Conservation (phyloP, 1,140 invertebrate species). For the Drosophila teissieri region DNA sequence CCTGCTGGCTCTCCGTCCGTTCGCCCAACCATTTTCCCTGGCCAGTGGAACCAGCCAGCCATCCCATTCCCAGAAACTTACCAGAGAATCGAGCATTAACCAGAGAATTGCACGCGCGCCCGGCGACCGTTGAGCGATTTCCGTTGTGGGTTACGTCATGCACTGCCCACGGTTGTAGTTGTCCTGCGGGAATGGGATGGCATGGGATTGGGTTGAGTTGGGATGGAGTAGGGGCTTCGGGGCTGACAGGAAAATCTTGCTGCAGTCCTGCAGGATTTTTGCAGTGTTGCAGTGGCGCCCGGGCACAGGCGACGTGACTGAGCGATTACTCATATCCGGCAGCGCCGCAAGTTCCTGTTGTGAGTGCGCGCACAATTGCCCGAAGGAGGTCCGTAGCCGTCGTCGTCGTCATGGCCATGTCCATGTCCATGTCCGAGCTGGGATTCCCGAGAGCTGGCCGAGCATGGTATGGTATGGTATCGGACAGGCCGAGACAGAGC, state of each 20-base stretch:
- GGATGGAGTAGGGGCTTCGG: too few relatives aligned
- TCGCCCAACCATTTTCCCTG: not conserved
- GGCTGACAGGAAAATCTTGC: constrained; percentile 60
- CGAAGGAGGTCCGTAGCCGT: constrained; percentile 23
- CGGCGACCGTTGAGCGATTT: constrained; percentile 67
- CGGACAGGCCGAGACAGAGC: not conserved
- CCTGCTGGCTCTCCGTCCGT: constrained; percentile 13
- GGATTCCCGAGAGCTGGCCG: not conserved
- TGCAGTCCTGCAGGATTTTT: constrained; percentile 52
- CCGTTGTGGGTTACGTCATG: constrained; percentile 75
- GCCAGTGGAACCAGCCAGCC: not conserved
- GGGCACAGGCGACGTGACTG: constrained; percentile 61
- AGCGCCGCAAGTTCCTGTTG: constrained; percentile 67
- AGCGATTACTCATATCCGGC: constrained; percentile 81
- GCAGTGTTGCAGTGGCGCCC: constrained; percentile 21
- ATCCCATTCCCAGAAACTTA: constrained; percentile 14
- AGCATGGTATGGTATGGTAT: not conserved
- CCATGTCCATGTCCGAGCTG: constrained; percentile 22
- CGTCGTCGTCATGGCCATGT: not conserved
- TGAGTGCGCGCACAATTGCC: constrained; percentile 72
- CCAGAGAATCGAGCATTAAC: constrained; percentile 42
- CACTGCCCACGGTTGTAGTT: constrained; percentile 26
- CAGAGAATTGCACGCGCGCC: constrained; percentile 54
- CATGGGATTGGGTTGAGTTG: too few relatives aligned
- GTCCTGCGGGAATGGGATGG: not conserved